Percentiles rank a stretch among this genome's conserved stretches.
These are phyloP conservation scores for Onychomys leucogaster DNA, from an alignment of 2,797 vertebrate genomes.

Conservation along the genomic window DNA sequence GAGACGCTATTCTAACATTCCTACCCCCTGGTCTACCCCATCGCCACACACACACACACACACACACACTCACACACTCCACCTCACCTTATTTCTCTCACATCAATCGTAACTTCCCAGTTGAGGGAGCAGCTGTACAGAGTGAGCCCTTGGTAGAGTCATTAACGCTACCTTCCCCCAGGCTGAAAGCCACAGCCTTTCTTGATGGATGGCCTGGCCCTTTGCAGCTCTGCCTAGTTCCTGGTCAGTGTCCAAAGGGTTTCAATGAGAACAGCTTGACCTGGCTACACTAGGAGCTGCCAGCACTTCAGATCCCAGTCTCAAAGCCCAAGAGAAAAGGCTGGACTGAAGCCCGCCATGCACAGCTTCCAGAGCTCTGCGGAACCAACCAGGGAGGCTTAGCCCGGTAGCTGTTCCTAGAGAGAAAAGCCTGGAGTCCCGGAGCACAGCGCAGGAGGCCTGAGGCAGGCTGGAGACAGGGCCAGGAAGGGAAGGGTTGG, in stretches of 20 bases:
- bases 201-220: neutral
- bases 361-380: neutral
- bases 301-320: neutral
- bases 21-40: neutral
- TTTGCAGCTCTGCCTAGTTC: neutral
- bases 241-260: neutral
- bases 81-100: neutral
- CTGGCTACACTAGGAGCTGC: neutral
- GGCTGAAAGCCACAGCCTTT: neutral
- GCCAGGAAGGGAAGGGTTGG: neutral
- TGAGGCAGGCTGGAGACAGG: neutral
- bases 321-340: neutral
- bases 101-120: neutral
- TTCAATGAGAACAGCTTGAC: neutral
- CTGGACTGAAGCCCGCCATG: neutral
- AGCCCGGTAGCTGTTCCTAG: neutral
- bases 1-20: neutral
- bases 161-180: neutral
- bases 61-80: neutral
- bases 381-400: neutral
- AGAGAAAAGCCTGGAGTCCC: neutral
- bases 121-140: neutral
- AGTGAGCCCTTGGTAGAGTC: neutral
- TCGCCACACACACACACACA: rapidly evolving
- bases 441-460: neutral